Percentiles rank a stretch among this genome's conserved stretches.
Conservation (phyloP, 1,140 invertebrate species). For the Cataglyphis hispanica region DNA sequence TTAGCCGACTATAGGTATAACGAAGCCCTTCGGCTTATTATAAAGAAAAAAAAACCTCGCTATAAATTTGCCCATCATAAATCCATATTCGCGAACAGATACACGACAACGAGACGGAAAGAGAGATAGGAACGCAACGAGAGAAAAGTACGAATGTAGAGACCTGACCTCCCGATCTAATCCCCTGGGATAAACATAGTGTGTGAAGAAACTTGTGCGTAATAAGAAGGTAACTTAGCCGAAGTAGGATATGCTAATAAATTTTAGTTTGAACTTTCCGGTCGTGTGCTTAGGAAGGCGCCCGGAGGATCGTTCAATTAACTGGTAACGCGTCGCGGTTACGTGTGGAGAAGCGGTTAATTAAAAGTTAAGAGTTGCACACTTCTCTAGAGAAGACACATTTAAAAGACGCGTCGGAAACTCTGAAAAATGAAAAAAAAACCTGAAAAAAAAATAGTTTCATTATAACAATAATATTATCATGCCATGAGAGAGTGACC, state of each 20-base stretch:
- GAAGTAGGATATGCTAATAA: slow-evolving; percentile 75
- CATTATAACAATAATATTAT: slow-evolving; percentile 3
- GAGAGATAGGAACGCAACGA: background rate
- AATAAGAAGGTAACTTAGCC: slow-evolving; percentile 68
- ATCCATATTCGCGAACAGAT: slow-evolving; percentile 44
- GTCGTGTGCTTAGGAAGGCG: slow-evolving; percentile 26
- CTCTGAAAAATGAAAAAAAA: background rate
- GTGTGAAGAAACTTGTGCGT: slow-evolving; percentile 49
- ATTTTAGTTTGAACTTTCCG: slow-evolving; percentile 79
- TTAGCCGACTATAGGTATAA: slow-evolving; percentile 61
- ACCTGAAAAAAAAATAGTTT: background rate
- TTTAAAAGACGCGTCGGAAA: background rate
- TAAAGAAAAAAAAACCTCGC: slow-evolving; percentile 57
- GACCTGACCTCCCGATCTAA: background rate
- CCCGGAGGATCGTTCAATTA: slow-evolving; percentile 76
- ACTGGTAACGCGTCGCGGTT: slow-evolving; percentile 63
- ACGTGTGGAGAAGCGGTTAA: slow-evolving; percentile 68
- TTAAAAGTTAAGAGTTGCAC: slow-evolving; percentile 77
- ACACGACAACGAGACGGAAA: background rate
- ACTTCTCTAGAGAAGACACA: background rate
- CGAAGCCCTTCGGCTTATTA: slow-evolving; percentile 66
- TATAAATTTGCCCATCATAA: slow-evolving; percentile 71
- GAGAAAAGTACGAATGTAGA: background rate
- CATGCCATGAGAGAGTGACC: background rate
- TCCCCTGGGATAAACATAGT: slow-evolving; percentile 6